Percentiles rank a stretch among this genome's conserved stretches.
Conservation (phyloP, 2,113 vertebrate genomes). For the Megaceryle maxima region DNA sequence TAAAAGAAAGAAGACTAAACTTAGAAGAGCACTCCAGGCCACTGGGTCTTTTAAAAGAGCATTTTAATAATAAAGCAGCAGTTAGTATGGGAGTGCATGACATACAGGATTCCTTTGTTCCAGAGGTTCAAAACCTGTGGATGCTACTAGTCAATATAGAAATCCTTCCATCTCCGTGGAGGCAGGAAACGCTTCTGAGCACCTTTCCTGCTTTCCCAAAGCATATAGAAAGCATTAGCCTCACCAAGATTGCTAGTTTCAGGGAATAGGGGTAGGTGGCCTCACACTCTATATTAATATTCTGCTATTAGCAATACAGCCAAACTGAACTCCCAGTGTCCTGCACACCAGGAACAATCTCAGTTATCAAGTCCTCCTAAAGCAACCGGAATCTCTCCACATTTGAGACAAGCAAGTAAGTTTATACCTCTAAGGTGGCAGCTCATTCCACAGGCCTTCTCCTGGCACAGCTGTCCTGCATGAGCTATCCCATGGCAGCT, state of each 20-base stretch:
- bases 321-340: background rate
- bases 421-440: no score
- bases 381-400: background rate
- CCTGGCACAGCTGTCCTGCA: background rate
- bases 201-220: background rate
- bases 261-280: fast-evolving
- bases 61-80: background rate
- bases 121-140: background rate
- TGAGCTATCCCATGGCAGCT: background rate
- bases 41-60: background rate
- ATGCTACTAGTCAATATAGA: background rate
- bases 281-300: background rate
- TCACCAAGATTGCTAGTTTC: background rate
- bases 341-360: background rate
- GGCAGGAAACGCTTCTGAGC: background rate
- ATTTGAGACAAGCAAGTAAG: background rate
- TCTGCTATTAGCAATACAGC: background rate
- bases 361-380: background rate
- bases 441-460: background rate
- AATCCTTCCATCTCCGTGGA: background rate
- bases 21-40: no score
- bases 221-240: background rate
- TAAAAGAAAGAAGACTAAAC: background rate
- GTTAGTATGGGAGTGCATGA: background rate
- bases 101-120: background rate